These are phyloP conservation scores for Amphipyra berbera DNA, from an alignment of 2,888 invertebrate species.

Conservation along the genomic window DNA sequence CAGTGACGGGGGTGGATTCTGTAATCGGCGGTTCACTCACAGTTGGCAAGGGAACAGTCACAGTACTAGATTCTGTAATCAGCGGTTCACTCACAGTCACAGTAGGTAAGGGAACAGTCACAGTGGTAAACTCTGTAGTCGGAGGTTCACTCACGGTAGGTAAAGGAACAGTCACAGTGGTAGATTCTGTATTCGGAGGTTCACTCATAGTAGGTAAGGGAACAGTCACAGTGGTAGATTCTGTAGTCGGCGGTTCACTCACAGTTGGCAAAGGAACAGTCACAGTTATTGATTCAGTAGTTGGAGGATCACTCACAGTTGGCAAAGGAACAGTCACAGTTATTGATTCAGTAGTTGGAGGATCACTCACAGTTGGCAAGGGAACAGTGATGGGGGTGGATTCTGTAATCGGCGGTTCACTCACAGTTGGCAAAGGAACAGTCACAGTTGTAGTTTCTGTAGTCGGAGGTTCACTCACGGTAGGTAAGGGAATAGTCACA, in stretches of 20 bases:
- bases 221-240: constrained; percentile 8
- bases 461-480: constrained; percentile 1
- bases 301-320: background rate
- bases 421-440: background rate
- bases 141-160: constrained; percentile 15
- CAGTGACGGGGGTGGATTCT: constrained; percentile 10
- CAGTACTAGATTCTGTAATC: constrained; percentile 13
- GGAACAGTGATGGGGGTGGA: constrained; percentile 1
- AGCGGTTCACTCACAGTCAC: background rate
- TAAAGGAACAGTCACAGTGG: constrained; percentile 5
- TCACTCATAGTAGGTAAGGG: constrained; percentile 21
- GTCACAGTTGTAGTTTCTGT: constrained; percentile 8
- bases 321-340: constrained; percentile 1
- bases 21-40: background rate
- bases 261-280: background rate
- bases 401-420: background rate
- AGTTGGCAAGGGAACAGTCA: background rate
- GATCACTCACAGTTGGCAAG: constrained; percentile 13
- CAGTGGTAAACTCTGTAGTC: constrained; percentile 9
- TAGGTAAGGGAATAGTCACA: constrained; percentile 12
- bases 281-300: background rate
- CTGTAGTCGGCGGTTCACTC: background rate
- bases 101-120: constrained; percentile 2
- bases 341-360: background rate
- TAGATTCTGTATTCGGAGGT: background rate